Base-by-base conservation (phyloP, 2,113 vertebrate species). In the Anoplopoma fimbria region DNA sequence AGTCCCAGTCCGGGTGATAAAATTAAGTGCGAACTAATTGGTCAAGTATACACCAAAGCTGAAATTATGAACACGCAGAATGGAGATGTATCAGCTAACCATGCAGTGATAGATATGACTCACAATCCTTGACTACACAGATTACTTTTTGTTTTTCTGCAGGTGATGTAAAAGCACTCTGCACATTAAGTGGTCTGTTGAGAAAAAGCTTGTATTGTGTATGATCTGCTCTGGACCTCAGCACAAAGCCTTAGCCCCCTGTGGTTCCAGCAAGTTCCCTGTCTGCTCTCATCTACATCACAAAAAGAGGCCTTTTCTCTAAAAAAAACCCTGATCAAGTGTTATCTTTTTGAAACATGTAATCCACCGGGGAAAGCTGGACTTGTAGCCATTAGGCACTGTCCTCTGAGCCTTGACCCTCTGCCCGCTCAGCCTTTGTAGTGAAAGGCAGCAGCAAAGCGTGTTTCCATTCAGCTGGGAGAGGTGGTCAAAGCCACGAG, bases 271-370 rank as follows among this genome's bases (percentile, higher is more conserved):
- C 40, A 72, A 74, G 72, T 77, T 88, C 82, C 78, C 83, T 75
- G 83, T 85, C 87, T 63, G 51, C 86, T 91, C 85, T 90, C 87
- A 91, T 93, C 85, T 89, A 81, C 88, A 88, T 89, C 82, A 90
- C 67, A 85, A 88, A 90, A 69, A 78, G 83, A 84, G 73, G 19
- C 47, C 61, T 79, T 70, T 81, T 83, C 79, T 88, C 79, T 27
- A 51, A 13, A 27, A 77, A 89, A 93, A 86, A 85, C 15, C 65
- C 85, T 69, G 82, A 93, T 91, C 70, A 72, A 80, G 67, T 74
- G 67, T 83, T 82, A 84, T 88, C 86, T 79, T 83, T 87, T 49
- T 76, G 73, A 81, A 89, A 87, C 75, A 89, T 82, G 83, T 81
- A 87, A 84, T 89, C 88, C 81, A 78, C 47, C 19, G 81, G 78